Evolutionary conservation across 2,797 vertebrate species (phyloP).

Genomic region (Phoeniculus purpureus): DNA sequence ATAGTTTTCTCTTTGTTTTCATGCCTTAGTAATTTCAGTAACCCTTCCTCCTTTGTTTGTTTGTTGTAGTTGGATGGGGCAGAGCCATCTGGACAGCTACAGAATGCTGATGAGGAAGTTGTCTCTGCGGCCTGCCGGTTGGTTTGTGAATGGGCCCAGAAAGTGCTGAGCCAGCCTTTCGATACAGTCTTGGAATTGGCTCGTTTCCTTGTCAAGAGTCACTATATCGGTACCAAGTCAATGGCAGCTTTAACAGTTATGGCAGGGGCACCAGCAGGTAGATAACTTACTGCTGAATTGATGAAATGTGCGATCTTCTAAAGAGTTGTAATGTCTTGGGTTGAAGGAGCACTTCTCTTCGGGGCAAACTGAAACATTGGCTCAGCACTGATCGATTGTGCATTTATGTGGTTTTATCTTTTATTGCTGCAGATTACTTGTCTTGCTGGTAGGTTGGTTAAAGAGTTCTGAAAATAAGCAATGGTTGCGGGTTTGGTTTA

Average conservation of each 20-base stretch:
- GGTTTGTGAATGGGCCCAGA: constrained; percentile 99
- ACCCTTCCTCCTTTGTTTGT: constrained; percentile 41
- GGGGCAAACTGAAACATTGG: not conserved
- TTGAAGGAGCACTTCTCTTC: not conserved
- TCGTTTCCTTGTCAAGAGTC: constrained; percentile 97
- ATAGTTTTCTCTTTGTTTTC: not conserved
- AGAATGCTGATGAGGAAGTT: constrained; percentile 91
- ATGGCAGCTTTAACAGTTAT: constrained; percentile 95
- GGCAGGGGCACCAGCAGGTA: constrained; percentile 92
- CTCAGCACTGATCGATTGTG: not conserved
- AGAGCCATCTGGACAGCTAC: constrained; percentile 87
- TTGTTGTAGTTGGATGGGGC: constrained; percentile 86
- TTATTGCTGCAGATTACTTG: not conserved
- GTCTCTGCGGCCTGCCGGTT: constrained; percentile 93
- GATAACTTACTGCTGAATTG: not conserved
- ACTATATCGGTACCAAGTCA: constrained; percentile 97
- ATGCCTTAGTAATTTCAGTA: constrained; percentile 22
- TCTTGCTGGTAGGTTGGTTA: not conserved
- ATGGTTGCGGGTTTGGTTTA: not conserved
- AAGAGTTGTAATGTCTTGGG: not conserved
- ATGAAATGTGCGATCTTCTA: not conserved
- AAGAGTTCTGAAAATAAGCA: not conserved
- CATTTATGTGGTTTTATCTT: not conserved
- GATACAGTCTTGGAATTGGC: constrained; percentile 94
- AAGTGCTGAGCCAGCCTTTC: constrained; percentile 97